Evolutionary conservation across 2,797 vertebrate species (phyloP).

Genomic region (Notolepis coatsorum): DNA sequence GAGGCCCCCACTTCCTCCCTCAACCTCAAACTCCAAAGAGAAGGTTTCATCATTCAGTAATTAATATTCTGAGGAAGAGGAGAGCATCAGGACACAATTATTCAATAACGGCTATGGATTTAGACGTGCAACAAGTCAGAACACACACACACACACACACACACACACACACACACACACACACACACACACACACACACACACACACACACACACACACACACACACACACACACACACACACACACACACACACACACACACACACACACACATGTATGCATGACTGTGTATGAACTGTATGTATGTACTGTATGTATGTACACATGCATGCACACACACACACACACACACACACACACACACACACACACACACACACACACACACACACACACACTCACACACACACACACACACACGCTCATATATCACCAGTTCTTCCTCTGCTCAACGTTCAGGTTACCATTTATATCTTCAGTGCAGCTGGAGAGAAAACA

Average conservation of each 20-base stretch:
- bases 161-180: conserved; percentile 30
- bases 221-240: background rate
- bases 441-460: conserved; percentile 45
- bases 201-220: conserved; percentile 4
- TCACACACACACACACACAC: too few species aligned
- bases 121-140: conserved; percentile 48
- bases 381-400: background rate
- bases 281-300: too few species aligned
- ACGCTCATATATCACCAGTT: conserved; percentile 50
- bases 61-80: conserved; percentile 77
- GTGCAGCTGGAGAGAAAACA: conserved; percentile 29
- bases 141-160: conserved; percentile 28
- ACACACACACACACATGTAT: background rate
- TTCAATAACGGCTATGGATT: conserved; percentile 74
- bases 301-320: too few species aligned
- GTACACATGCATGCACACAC: background rate
- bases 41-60: conserved; percentile 75
- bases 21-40: conserved; percentile 60
- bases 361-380: conserved; percentile 6
- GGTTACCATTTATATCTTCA: conserved; percentile 40
- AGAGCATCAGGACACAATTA: conserved; percentile 83
- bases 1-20: conserved; percentile 64
- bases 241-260: conserved; percentile 7
- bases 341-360: conserved; percentile 1
- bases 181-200: conserved; percentile 23